These are phyloP conservation scores for Gila robusta DNA, from an alignment of 2,797 vertebrate genomes.

Conservation along the genomic window DNA sequence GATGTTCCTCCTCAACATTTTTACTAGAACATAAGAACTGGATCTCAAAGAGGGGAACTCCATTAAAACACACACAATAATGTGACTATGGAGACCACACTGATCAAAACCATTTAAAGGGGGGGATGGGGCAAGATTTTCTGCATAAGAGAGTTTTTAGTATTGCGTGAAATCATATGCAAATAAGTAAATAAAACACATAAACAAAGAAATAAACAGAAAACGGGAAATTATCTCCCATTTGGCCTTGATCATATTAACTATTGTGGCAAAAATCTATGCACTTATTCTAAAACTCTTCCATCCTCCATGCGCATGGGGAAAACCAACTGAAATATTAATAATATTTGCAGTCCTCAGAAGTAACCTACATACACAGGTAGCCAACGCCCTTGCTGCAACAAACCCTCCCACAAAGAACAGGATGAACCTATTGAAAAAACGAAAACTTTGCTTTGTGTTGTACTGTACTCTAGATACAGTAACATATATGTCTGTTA, in stretches of 20 bases:
- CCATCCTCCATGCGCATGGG: background rate
- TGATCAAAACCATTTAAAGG: conserved; percentile 59
- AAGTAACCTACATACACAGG: conserved; percentile 33
- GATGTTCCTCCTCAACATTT: conserved; percentile 73
- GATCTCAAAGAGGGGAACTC: conserved; percentile 78
- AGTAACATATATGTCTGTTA: conserved; percentile 34
- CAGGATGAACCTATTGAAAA: conserved; percentile 39
- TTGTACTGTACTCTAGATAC: conserved; percentile 14
- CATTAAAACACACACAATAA: conserved; percentile 59
- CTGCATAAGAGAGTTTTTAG: background rate
- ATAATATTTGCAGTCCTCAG: conserved; percentile 9
- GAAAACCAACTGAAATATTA: background rate
- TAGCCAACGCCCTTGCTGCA: conserved; percentile 33
- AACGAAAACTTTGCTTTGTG: conserved; percentile 19
- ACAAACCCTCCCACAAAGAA: conserved; percentile 41
- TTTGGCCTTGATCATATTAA: background rate
- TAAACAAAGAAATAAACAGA: background rate
- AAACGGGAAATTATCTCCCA: background rate
- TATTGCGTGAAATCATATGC: background rate
- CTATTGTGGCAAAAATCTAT: background rate
- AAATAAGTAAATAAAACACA: background rate
- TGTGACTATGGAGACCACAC: conserved; percentile 76
- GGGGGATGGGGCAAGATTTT: conserved; percentile 1
- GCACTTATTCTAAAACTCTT: background rate
- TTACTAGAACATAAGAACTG: conserved; percentile 65